Evolutionary conservation across 2,113 vertebrate genomes (phyloP).

Genomic region (Rousettus leschenaultii): DNA sequence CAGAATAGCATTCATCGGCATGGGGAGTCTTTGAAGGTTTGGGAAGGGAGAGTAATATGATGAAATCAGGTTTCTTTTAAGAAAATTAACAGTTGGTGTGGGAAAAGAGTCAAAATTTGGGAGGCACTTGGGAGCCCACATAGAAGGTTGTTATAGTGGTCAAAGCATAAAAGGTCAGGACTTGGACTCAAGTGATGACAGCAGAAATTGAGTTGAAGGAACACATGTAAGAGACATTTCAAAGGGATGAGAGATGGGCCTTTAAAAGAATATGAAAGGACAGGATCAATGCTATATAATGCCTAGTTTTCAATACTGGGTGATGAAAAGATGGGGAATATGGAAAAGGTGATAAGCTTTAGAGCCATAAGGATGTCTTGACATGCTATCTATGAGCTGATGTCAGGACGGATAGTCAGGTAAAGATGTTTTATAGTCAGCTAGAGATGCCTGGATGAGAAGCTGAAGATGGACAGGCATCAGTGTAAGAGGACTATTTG

Average conservation of each 20-base stretch:
- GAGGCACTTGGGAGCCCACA: not conserved
- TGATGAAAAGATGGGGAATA: not conserved
- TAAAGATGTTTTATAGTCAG: not conserved
- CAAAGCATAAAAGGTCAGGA: constrained; percentile 6
- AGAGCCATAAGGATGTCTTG: not conserved
- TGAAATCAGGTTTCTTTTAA: not conserved
- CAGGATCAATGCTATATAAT: not conserved
- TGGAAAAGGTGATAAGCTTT: not conserved
- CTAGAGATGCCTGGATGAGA: not conserved
- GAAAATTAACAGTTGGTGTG: not conserved
- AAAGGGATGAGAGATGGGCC: not conserved
- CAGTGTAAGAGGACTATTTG: not conserved
- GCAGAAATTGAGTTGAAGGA: not conserved
- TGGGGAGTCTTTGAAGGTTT: not conserved
- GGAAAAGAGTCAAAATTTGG: not conserved
- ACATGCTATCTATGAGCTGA: not conserved
- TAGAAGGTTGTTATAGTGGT: not conserved
- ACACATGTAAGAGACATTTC: not conserved
- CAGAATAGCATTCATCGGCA: not conserved
- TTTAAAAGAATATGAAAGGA: not conserved
- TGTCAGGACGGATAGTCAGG: not conserved
- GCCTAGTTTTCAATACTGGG: not conserved
- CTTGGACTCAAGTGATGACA: not conserved
- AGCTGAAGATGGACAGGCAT: not conserved
- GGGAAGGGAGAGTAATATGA: not conserved